Base-by-base conservation (phyloP, 1,140 invertebrate species). In the Dreissena rostriformis region DNA sequence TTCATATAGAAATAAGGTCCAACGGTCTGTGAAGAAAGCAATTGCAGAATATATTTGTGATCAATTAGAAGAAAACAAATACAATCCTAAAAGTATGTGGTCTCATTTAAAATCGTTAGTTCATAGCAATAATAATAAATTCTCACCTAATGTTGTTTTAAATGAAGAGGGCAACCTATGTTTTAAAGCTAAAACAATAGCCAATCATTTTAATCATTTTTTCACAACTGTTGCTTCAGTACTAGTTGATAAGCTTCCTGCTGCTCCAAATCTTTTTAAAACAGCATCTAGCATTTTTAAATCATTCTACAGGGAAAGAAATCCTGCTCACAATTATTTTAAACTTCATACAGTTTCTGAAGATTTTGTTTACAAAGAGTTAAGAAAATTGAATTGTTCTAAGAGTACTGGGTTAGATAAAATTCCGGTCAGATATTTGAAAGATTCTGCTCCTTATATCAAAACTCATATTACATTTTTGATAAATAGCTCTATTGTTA, bases 21-120 rank as follows among this genome's bases (percentile, higher is more conserved):
- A 55, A 51, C 53, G 51, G 28, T 22, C 72, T 70, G 22, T 70
- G n/a, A 70, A 70, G 19, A 70, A 70, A 29, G 68, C 68, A 70
- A 26, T 4, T 1, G 22, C 29, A 70, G 29, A 70, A 22, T 70
- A 63, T 26, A 63, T 63, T 63, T 63, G 19, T 63, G 61, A 63
- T 22, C 61, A 63, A 26, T 63, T 63, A 63, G 61, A 63, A 63
- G 61, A 63, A 22, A 63, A 63, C 39, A 39, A 39, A 39, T 8
- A 39, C 39, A 39, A 39, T 8, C 39, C 39, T 39, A 39, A 39
- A 39, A 39, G 39, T 39, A 2, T 39, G 39, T 39, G 39, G 39
- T 39, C 39, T 39, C 39, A 39, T 8, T 39, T 39, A 39, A 39
- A 39, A 39, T 39, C 39, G 39, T 39, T 39, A 39, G 39, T 2